Percentiles rank a stretch among this genome's conserved stretches.
Conservation (phyloP, 1,140 invertebrate species). For the Drosophila arizonae region DNA sequence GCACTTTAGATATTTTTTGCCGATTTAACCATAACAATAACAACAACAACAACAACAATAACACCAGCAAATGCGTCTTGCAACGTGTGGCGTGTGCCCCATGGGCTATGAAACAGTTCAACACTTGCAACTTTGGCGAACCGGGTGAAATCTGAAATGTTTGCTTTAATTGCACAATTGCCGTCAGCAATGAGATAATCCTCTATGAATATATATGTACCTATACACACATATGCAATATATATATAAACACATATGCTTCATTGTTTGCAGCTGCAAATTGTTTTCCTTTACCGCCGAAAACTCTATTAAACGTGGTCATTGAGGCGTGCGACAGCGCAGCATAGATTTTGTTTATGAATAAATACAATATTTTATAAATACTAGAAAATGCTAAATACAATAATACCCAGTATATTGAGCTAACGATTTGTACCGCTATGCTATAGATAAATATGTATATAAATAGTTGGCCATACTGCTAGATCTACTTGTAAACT, state of each 20-base stretch:
- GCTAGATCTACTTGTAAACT: too few species aligned
- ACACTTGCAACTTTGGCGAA: slow-evolving; percentile 9
- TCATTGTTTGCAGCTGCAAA: slow-evolving; percentile 32
- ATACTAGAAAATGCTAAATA: not conserved
- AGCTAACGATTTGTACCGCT: too few species aligned
- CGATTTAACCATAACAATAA: slow-evolving; percentile 44
- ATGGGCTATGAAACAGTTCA: slow-evolving; percentile 1
- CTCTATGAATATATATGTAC: slow-evolving; percentile 31
- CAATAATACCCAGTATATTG: too few species aligned
- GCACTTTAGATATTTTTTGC: slow-evolving; percentile 40
- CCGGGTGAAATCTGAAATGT: slow-evolving; percentile 48
- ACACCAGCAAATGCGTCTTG: not conserved
- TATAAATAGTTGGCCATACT: not conserved
- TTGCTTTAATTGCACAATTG: slow-evolving; percentile 74
- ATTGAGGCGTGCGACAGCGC: slow-evolving; percentile 29
- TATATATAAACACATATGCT: slow-evolving; percentile 22
- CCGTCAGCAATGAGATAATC: slow-evolving; percentile 78
- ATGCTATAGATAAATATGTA: not conserved
- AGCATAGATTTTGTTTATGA: not conserved
- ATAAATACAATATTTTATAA: too few species aligned
- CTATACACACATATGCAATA: slow-evolving; percentile 15
- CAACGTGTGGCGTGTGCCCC: slow-evolving; percentile 22
- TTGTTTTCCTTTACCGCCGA: not conserved
- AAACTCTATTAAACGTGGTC: slow-evolving; percentile 42
- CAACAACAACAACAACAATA: slow-evolving; percentile 17